phyloP scores from a whole-genome alignment of 2,797 vertebrate species.

The Lindbergichthys nudifrons region DNA sequence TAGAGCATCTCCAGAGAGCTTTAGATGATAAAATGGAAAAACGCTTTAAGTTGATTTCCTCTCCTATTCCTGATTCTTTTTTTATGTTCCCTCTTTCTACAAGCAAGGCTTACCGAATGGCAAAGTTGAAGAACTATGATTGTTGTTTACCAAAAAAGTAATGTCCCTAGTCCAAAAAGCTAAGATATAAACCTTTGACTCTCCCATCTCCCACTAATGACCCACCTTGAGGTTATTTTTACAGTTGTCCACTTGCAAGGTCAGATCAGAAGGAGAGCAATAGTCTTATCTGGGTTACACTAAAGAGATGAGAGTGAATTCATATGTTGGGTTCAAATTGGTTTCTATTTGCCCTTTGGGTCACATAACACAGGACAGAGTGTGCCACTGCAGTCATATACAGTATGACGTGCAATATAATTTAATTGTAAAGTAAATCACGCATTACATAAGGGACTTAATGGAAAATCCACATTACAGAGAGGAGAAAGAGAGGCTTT shows the following conservation, averaged over 20 bases:
- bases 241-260: not conserved
- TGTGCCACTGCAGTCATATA: slow-evolving; percentile 42
- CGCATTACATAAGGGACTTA: slow-evolving; percentile 14
- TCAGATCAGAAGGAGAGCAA: not conserved
- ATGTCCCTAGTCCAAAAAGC: not conserved
- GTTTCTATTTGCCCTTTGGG: slow-evolving; percentile 32
- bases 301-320: slow-evolving; percentile 19
- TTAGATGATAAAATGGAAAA: slow-evolving; percentile 55
- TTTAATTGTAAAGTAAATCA: slow-evolving; percentile 37
- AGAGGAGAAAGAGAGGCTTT: slow-evolving; percentile 24
- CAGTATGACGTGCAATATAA: slow-evolving; percentile 28
- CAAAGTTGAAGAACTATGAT: slow-evolving; percentile 7
- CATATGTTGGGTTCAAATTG: slow-evolving; percentile 20
- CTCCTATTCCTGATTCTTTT: not conserved
- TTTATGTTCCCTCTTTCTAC: not conserved
- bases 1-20: slow-evolving; percentile 72
- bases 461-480: slow-evolving; percentile 59
- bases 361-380: slow-evolving; percentile 27
- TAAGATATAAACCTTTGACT: not conserved
- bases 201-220: not conserved
- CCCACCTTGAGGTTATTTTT: not conserved
- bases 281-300: slow-evolving; percentile 2
- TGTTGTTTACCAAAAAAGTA: slow-evolving; percentile 7
- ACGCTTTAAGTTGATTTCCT: slow-evolving; percentile 44
- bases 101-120: slow-evolving; percentile 12